Evolutionary conservation across 2,113 vertebrate species (phyloP), one percentile per base, ranked within the genome.

Genomic region (Pteruthius melanotis): DNA sequence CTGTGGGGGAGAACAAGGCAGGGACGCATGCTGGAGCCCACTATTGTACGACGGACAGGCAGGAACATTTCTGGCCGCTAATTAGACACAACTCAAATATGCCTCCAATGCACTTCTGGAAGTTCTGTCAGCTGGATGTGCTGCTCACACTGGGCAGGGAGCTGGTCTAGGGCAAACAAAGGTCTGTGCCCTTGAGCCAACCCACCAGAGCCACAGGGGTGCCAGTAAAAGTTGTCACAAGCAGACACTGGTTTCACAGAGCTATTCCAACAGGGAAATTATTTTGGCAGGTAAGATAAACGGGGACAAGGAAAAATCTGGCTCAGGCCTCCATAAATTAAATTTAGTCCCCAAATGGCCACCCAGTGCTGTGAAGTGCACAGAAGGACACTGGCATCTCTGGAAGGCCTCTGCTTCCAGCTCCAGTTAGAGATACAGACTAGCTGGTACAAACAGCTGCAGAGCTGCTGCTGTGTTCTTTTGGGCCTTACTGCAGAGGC

Each of bases 1-100:
- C 99, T 99, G 96, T 8, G 0, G 8, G 92, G 47, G 56, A 94
- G 91, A 69, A 87, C 94, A 61, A 71, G 31, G 45, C 39, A 75
- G 18, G 53, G 37, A 53, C 18, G 63, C 40, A 1, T 24, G 49
- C 31, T 10, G 4, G 40, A 53, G 20, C 45, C 19, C 27, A n/a
- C 33, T 44, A 13, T 1, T 3, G 3, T 5, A 26, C 22, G 31
- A 14, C 15, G 30, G 15, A 52, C 31, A 53, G 70, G 44, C 22
- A 33, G 56, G 45, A 77, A 45, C 52, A 2, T 15, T 37, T 47
- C 64, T 64, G 68, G 50, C 39, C 10, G 31, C 79, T 76, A 35
- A 69, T 8, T 26, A n/a, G 64, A 47, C n/a, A 35, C 3, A 2
- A 40, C 35, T 88, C 35, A 33, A 12, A 21, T 2, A 16, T 6